A percentile compares a stretch with the other conserved stretches of the same genome.
Evolutionary conservation across 2,113 vertebrate genomes (phyloP).

Genomic region (Caranx ignobilis): DNA sequence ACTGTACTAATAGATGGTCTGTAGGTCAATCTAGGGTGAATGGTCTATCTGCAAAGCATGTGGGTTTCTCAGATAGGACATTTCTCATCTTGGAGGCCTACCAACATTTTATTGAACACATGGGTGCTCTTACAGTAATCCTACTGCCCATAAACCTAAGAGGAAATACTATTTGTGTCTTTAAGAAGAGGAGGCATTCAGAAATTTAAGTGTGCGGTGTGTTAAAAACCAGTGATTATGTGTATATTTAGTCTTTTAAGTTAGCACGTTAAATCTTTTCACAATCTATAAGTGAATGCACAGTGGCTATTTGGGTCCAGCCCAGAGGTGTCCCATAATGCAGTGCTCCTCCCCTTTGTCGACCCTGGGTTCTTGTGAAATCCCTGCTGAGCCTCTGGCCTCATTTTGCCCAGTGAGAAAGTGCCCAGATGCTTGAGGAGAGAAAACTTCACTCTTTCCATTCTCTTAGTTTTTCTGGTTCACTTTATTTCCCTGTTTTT

Average conservation of each 20-base stretch:
- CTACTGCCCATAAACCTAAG: constrained; percentile 38
- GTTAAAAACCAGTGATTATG: constrained; percentile 61
- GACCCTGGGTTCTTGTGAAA: constrained; percentile 27
- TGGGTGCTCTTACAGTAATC: constrained; percentile 30
- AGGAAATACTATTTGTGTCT: constrained; percentile 33
- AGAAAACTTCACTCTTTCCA: constrained; percentile 57
- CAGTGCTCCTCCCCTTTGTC: constrained; percentile 20
- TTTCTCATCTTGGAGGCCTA: constrained; percentile 34
- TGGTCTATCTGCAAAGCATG: constrained; percentile 30
- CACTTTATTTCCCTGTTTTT: constrained; percentile 33
- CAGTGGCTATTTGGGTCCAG: constrained; percentile 38
- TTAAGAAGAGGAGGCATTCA: constrained; percentile 24
- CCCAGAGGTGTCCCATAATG: constrained; percentile 28
- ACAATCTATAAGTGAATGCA: constrained; percentile 21
- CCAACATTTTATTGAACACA: constrained; percentile 39
- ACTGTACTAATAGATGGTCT: constrained; percentile 49
- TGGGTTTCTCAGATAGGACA: constrained; percentile 36
- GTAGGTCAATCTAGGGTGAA: constrained; percentile 55
- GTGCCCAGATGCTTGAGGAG: constrained; percentile 19
- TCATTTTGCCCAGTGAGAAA: constrained; percentile 35
- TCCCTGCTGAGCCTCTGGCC: constrained; percentile 31
- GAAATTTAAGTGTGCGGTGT: constrained; percentile 44
- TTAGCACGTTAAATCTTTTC: constrained; percentile 38
- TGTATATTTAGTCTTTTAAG: constrained; percentile 60
- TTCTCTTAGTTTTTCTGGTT: constrained; percentile 24